A percentile compares a stretch with the other conserved stretches of the same genome.
Evolutionary conservation across 2,797 vertebrate genomes (phyloP).

Genomic region (Babyrousa celebensis): DNA sequence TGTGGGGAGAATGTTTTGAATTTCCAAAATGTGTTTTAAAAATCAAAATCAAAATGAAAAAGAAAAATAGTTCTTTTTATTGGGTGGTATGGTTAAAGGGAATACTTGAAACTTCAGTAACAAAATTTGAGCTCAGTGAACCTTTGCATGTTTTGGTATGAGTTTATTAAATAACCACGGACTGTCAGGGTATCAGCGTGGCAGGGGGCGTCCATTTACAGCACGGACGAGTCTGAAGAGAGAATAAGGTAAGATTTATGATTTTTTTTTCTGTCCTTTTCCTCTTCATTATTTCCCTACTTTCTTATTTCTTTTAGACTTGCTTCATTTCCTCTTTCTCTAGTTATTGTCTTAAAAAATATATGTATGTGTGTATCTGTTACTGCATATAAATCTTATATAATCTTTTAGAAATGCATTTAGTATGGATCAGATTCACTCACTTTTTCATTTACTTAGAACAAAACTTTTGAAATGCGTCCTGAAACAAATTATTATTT

Average conservation of each 20-base stretch:
- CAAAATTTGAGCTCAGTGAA: slow-evolving; percentile 96
- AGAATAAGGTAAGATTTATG: slow-evolving; percentile 96
- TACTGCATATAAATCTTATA: slow-evolving; percentile 59
- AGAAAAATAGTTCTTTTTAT: slow-evolving; percentile 83
- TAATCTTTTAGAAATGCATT: slow-evolving; percentile 83
- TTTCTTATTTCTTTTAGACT: slow-evolving; percentile 85
- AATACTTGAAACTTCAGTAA: slow-evolving; percentile 86
- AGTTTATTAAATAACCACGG: slow-evolving; percentile 96
- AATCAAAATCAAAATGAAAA: slow-evolving; percentile 77
- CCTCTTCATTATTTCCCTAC: slow-evolving; percentile 84
- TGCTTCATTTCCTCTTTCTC: slow-evolving; percentile 78
- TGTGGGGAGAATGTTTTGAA: slow-evolving; percentile 82
- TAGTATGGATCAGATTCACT: slow-evolving; percentile 74
- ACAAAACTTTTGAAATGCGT: slow-evolving; percentile 80
- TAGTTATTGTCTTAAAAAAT: slow-evolving; percentile 77
- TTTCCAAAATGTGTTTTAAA: slow-evolving; percentile 82
- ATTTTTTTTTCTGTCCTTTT: slow-evolving; percentile 89
- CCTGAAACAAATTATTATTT: slow-evolving; percentile 78
- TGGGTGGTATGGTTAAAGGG: slow-evolving; percentile 88
- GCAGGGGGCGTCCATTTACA: slow-evolving; percentile 99
- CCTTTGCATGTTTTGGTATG: slow-evolving; percentile 98
- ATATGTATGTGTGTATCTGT: background rate
- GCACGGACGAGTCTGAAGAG: slow-evolving; percentile 99
- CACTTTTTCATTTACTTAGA: slow-evolving; percentile 87
- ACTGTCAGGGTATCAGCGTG: slow-evolving; percentile 96